Base-by-base conservation (phyloP, 2,113 vertebrate genomes). In the Neogobius melanostomus region DNA sequence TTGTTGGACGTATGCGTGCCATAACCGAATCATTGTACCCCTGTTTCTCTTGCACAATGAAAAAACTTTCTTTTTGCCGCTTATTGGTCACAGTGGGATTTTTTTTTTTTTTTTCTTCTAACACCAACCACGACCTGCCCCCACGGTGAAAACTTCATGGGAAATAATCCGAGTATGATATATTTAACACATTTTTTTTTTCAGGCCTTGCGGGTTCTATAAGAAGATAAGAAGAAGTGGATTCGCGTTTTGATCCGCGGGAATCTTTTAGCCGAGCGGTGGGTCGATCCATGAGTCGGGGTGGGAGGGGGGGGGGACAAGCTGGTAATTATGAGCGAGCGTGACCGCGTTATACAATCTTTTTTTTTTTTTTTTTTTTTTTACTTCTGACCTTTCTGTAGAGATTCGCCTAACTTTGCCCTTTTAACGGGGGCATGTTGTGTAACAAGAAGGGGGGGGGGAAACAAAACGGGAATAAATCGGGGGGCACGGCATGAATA, bases 371-470 rank as follows among this genome's bases (percentile, higher is more conserved):
- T 10, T 47, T 10, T 47, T 47, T 10, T 36, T 9, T 12, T 36
- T 36, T 11, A 21, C 66, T 3, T 49, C 52, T 82, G 87, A 88
- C 87, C 87, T 88, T 87, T 82, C 80, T 16, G 51, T 74, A 6
- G 57, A 80, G 75, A 75, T 85, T 66, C 71, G 71, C 69, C 78
- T 72, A 81, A 59, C 85, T 71, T 74, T 91, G 88, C 87, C 90
- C 91, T 91, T 61, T 92, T 89, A 82, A 68, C 72, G 69, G 85
- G 28, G 80, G 76, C 77, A 64, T 84, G 82, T 89, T 87, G 85
- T 87, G 80, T 87, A 87, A 88, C 77, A 48, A 72, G 80, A 76
- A 75, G 72, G 79, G 78, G 47, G 82, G 80, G 69, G 82, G 82
- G 89, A 90, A 88, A 74, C 75, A 84, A 84, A 36, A 36, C 28